Base-by-base conservation (phyloP, 2,797 vertebrate genomes). In the Pachyuromys duprasi region DNA sequence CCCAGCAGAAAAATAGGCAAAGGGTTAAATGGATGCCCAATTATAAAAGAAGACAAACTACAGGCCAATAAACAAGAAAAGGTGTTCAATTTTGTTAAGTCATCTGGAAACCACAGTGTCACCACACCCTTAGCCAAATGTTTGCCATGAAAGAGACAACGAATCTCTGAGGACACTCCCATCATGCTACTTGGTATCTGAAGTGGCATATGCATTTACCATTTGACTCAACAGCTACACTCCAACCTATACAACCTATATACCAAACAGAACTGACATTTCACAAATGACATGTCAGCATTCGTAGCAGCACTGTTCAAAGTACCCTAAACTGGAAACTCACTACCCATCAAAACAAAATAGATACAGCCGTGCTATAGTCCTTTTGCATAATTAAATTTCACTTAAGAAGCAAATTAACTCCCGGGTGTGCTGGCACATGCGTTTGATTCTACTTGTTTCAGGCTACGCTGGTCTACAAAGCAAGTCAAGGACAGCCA, bases 11-110 rank as follows among this genome's bases (percentile, higher is more conserved):
- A 92, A 94, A 79, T 0, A 93, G 45, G 57, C 31, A 90, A 82
- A 89, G 8, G 70, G 12, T 74, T 96, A 91, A 86, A 57, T 0
- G 90, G 67, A 33, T 8, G 36, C 2, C 55, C 42, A 49, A 49
- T 94, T 39, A 74, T n/a, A 91, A 86, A 79, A 63, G 67, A 94
- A 45, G 69, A 91, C 31, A 67, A 39, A n/a, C 39, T 69, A 84
- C 55, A 79, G n/a, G 33, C 31, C 45, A 90, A 63, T 62, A 62
- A 92, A 86, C 63, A 87, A 5, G 31, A 67, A 84, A 96, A 91
- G 26, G 42, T 80, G 8, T 15, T 88, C 49, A 84, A 80, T 84
- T 93, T 31, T n/a, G 26, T 36, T 69, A 62, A 62, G 45, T 82
- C 13, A 89, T 39, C 39, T 76, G 45, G 15, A 65, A 95, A 67